Evolutionary conservation across 2,888 invertebrate genomes (phyloP), one percentile per base, ranked within the genome.

Genomic region (Thumatha senex): DNA sequence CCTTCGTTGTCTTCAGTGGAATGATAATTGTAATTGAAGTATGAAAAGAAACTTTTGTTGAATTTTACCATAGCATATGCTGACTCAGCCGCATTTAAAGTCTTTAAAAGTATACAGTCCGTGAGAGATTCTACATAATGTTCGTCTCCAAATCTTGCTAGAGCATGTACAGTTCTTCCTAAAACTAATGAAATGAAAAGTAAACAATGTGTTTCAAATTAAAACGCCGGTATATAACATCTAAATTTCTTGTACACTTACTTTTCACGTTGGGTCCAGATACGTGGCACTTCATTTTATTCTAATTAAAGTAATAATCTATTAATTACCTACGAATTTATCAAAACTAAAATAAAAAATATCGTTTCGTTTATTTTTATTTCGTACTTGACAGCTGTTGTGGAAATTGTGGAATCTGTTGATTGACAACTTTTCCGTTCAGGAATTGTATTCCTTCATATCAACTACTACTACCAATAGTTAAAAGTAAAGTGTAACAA

Each of bases 121-220:
- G 92, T 82, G 45, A 94, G 89, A n/a, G 96, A 95, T 82, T 97
- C 96, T 31, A 98, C 87, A 72, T 95, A 97, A 46, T 98, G 87
- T 74, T 98, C 97, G 79, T 97, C 96, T 42, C 98, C 98, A 79
- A 98, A 95, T 86, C 95, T 96, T 24, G 96, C 94, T 60, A 98
- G 88, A 9, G 97, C 95, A 72, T 97, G 96, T 51, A 98, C 93
- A 5, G 96, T 96, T 85, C 95, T 95, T 46, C 95, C 96, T 86
- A 98, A 92, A 78, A 97, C 97, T 97, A 66, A 89, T 58, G 35
- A 40, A 46, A 35, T 8, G 4, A 48, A 48, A 44, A 31, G 18
- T 33, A 38, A 13, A 24, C 11, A 41, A 36, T 13, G 7, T 29
- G 10, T 14, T 12, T 13, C 10, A 44, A 11, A 11, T 11, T 18